phyloP scores from a whole-genome alignment of 2,113 vertebrate species.

The Nerophis lumbriciformis region DNA sequence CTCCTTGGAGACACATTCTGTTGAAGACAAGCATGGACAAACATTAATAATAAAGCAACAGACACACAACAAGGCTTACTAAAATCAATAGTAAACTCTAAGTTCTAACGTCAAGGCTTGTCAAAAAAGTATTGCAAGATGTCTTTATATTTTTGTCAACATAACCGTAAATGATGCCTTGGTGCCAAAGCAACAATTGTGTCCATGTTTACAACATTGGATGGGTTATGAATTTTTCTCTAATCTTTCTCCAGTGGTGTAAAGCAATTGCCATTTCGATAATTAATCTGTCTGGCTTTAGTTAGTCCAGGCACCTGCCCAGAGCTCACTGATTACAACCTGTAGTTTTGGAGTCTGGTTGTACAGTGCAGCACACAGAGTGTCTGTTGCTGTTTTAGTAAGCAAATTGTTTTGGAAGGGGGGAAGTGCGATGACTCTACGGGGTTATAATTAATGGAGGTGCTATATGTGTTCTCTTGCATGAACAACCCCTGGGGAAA shows the following conservation, averaged over 20 bases:
- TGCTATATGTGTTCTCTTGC: too few relatives aligned
- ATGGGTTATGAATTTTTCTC: slow-evolving; percentile 35
- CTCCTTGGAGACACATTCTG: too few relatives aligned
- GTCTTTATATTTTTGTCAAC: too few relatives aligned
- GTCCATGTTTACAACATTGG: slow-evolving; percentile 25
- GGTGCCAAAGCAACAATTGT: slow-evolving; percentile 28
- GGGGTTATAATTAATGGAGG: too few relatives aligned
- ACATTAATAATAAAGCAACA: too few relatives aligned
- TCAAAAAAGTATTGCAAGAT: too few relatives aligned
- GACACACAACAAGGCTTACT: too few relatives aligned
- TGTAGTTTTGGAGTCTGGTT: background rate
- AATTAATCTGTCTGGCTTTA: slow-evolving; percentile 58
- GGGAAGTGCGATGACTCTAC: too few relatives aligned
- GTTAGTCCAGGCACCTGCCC: slow-evolving; percentile 9
- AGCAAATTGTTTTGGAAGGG: background rate
- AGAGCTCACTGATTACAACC: slow-evolving; percentile 28
- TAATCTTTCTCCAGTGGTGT: slow-evolving; percentile 44
- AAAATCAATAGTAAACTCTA: too few relatives aligned
- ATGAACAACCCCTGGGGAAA: too few relatives aligned
- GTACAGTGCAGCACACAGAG: background rate
- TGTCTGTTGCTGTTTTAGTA: slow-evolving; percentile 1
- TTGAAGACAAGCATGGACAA: too few relatives aligned
- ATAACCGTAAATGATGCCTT: background rate
- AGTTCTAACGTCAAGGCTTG: too few relatives aligned
- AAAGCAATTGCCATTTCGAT: slow-evolving; percentile 57